These are phyloP conservation scores for Cynoglossus semilaevis DNA, from an alignment of 2,113 vertebrate species.

Conservation along the genomic window DNA sequence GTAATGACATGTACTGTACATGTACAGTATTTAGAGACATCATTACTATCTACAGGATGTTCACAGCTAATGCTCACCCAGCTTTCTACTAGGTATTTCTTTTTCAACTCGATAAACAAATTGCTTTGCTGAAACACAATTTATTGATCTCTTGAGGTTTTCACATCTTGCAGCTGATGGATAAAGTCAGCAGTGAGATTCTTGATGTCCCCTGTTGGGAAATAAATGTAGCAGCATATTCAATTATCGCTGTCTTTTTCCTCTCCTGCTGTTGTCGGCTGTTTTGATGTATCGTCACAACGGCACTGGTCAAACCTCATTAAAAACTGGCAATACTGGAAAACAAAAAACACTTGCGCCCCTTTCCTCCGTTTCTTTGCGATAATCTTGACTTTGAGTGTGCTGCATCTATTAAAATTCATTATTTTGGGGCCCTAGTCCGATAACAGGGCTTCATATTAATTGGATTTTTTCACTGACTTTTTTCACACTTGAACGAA, in stretches of 20 bases:
- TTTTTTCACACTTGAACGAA: conserved; percentile 27
- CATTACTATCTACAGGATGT: too few relatives aligned
- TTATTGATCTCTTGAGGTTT: conserved; percentile 38
- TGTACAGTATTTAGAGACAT: too few relatives aligned
- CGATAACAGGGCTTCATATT: conserved; percentile 40
- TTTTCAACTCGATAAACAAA: conserved; percentile 33
- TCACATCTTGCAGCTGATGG: conserved; percentile 3
- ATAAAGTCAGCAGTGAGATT: conserved; percentile 35
- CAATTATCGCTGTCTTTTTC: conserved; percentile 55
- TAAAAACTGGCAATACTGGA: conserved; percentile 51
- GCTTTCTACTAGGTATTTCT: conserved; percentile 16
- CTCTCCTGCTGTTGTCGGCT: conserved; percentile 32
- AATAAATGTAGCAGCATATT: conserved; percentile 60
- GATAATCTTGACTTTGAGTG: conserved; percentile 33
- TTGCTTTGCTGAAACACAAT: conserved; percentile 21
- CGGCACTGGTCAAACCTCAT: conserved; percentile 67
- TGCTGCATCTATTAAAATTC: conserved; percentile 17
- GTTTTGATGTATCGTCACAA: conserved; percentile 59
- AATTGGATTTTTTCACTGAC: conserved; percentile 36
- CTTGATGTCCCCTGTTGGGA: conserved; percentile 51
- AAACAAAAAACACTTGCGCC: conserved; percentile 63
- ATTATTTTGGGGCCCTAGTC: conserved; percentile 22
- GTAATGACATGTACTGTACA: too few relatives aligned
- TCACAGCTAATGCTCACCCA: background rate
- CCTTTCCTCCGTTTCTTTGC: conserved; percentile 41